Evolutionary conservation across 2,797 vertebrate genomes (phyloP).

Genomic region (Pseudocheirus occidentalis): DNA sequence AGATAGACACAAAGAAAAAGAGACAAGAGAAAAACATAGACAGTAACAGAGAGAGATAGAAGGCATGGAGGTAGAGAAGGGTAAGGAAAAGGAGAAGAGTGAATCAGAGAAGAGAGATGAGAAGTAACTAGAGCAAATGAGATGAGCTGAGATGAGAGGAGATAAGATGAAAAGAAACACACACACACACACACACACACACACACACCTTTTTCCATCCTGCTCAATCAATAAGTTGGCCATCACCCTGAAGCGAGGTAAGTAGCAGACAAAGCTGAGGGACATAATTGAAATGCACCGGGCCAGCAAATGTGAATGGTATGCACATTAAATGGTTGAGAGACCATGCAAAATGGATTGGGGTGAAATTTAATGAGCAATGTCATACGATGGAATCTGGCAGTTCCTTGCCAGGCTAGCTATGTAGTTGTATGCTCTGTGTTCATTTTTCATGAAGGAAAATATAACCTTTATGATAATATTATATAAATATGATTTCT

Average conservation of each 20-base stretch:
- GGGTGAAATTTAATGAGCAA: constrained; percentile 14
- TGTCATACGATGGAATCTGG: not conserved
- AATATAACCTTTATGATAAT: not conserved
- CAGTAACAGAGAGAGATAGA: not conserved
- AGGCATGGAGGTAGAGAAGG: not conserved
- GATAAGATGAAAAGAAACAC: not conserved
- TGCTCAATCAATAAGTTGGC: not conserved
- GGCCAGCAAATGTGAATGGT: constrained; percentile 69
- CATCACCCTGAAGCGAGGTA: constrained; percentile 22
- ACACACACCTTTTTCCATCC: not conserved
- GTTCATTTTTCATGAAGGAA: constrained; percentile 48
- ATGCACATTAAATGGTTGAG: constrained; percentile 56
- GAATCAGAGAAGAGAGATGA: not conserved
- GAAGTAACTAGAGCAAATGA: not conserved
- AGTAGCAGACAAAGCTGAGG: constrained; percentile 47
- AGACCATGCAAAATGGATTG: constrained; percentile 57
- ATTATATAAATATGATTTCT: constrained; percentile 36
- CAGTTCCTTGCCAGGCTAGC: not conserved
- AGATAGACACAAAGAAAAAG: not conserved
- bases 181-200: not conserved
- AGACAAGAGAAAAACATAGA: not conserved
- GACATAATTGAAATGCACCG: constrained; percentile 52
- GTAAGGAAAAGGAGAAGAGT: accelerated
- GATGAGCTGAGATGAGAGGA: not conserved
- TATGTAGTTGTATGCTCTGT: not conserved